phyloP scores from a whole-genome alignment of 2,113 vertebrate genomes.

The Cyanoderma ruficeps region DNA sequence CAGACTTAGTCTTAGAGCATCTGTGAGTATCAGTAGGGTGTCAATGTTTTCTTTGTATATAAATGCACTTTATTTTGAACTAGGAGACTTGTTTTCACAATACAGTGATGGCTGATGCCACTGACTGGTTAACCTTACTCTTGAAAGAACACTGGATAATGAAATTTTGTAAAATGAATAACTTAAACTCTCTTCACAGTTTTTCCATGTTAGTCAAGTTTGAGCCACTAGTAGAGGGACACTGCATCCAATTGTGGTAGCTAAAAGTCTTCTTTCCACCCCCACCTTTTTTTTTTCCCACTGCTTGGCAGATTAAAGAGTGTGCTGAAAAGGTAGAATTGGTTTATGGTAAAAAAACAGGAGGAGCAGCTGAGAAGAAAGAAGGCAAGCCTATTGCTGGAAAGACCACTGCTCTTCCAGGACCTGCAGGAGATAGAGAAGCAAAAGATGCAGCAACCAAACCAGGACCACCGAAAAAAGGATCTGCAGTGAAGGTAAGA shows the following conservation, averaged over 20 bases:
- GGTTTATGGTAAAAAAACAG: constrained; percentile 80
- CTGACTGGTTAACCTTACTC: not conserved
- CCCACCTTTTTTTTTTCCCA: fast-evolving
- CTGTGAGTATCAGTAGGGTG: fast-evolving
- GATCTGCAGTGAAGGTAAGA: constrained; percentile 81
- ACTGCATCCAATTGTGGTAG: not conserved
- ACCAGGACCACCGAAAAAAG: constrained; percentile 83
- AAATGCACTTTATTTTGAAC: not conserved
- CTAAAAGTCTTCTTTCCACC: not conserved
- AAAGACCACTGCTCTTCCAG: constrained; percentile 71
- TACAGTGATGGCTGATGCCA: not conserved
- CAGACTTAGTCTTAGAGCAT: not conserved
- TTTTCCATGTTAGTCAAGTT: not conserved
- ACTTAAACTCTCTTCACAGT: not conserved
- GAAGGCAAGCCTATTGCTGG: constrained; percentile 77
- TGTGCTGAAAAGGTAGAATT: constrained; percentile 93
- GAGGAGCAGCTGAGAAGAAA: constrained; percentile 74
- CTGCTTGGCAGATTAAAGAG: constrained; percentile 88
- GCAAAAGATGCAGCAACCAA: constrained; percentile 75
- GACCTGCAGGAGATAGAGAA: constrained; percentile 77
- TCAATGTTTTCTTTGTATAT: not conserved
- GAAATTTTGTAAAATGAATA: not conserved
- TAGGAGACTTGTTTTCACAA: not conserved
- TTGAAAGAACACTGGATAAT: not conserved
- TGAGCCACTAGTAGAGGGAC: not conserved